Evolutionary conservation across 2,888 invertebrate genomes (phyloP).

Genomic region (Acanthococcus lagerstroemiae): DNA sequence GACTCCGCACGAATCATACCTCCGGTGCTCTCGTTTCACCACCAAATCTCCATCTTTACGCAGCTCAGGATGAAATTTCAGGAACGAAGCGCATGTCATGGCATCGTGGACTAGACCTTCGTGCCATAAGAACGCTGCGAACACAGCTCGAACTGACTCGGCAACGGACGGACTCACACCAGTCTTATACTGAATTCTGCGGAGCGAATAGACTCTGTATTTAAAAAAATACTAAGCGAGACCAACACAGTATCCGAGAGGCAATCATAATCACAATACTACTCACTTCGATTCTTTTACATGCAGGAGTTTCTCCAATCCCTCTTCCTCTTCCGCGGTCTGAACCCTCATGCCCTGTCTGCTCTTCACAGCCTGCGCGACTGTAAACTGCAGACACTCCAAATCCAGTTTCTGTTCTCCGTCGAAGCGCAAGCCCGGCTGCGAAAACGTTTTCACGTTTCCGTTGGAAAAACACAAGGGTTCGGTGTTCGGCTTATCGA

Average conservation of each 20-base stretch:
- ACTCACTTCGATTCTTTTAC: conserved; percentile 15
- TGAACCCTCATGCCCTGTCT: too few relatives aligned
- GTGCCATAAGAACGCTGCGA: conserved; percentile 94
- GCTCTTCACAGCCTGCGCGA: too few relatives aligned
- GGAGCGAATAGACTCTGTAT: too few relatives aligned
- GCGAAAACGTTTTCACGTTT: too few relatives aligned
- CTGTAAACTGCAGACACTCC: too few relatives aligned
- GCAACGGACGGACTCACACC: conserved; percentile 76
- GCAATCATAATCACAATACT: background rate
- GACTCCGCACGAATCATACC: too few relatives aligned
- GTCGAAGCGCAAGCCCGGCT: too few relatives aligned
- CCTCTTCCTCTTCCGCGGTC: background rate
- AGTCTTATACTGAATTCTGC: conserved; percentile 20
- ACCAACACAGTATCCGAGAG: too few relatives aligned
- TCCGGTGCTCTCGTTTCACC: conserved; percentile 50
- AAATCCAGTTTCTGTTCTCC: too few relatives aligned
- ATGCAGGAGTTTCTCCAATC: conserved; percentile 4
- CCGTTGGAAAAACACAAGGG: too few relatives aligned
- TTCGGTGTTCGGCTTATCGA: too few relatives aligned
- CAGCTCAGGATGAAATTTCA: conserved; percentile 82
- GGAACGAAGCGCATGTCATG: conserved; percentile 92
- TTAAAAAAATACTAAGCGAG: background rate
- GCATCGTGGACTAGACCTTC: conserved; percentile 96
- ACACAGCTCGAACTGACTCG: conserved; percentile 84
- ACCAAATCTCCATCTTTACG: conserved; percentile 70